These are phyloP conservation scores for Entomobrya proxima DNA, from an alignment of 2,888 invertebrate genomes.

Conservation along the genomic window DNA sequence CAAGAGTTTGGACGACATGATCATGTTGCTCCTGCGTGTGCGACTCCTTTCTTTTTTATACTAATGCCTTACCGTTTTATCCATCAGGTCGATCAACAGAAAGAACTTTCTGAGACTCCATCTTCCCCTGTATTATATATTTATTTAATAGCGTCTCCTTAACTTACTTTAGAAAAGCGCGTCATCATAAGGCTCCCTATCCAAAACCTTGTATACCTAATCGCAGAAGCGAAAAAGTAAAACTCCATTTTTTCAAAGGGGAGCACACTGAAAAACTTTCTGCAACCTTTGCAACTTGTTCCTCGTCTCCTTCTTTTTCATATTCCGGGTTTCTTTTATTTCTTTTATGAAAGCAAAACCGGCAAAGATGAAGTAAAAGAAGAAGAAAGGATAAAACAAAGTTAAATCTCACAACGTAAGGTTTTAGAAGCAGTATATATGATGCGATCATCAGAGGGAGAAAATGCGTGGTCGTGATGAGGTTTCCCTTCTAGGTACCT, in stretches of 20 bases:
- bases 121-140: neutral
- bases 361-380: neutral
- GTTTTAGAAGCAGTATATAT: neutral
- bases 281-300: slow-evolving; percentile 43
- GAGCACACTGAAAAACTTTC: slow-evolving; percentile 26
- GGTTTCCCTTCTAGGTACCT: neutral
- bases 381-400: slow-evolving; percentile 19
- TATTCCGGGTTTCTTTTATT: neutral
- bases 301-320: neutral
- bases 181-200: too few relatives aligned
- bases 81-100: slow-evolving; percentile 1
- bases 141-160: neutral
- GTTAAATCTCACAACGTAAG: slow-evolving; percentile 4
- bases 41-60: too few relatives aligned
- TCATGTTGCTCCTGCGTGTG: too few relatives aligned
- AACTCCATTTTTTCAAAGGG: neutral
- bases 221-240: neutral
- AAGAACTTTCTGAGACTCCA: neutral
- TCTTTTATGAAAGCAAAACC: neutral
- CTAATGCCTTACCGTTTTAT: too few relatives aligned
- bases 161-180: neutral
- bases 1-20: too few relatives aligned
- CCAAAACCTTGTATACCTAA: neutral
- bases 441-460: neutral
- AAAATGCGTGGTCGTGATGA: neutral